phyloP scores from a whole-genome alignment of 2,797 vertebrate genomes.

The Urosaurus nigricauda region DNA sequence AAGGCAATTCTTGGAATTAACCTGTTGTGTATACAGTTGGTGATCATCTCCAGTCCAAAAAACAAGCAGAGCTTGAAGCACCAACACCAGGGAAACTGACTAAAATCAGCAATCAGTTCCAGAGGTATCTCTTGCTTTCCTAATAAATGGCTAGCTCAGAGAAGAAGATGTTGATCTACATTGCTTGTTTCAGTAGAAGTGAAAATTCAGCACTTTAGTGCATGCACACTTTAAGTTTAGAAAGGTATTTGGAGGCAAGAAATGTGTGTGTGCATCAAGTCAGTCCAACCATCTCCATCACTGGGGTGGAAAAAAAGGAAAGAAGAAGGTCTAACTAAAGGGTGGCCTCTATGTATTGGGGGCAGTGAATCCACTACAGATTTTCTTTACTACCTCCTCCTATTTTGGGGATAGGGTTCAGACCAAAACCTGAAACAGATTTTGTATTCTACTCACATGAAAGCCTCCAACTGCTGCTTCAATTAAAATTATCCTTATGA shows the following conservation, averaged over 20 bases:
- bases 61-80: not conserved
- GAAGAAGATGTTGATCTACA: not conserved
- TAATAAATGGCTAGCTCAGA: not conserved
- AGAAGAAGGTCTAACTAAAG: not conserved
- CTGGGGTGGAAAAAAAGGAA: too few species aligned
- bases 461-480: too few species aligned
- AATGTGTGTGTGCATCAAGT: not conserved
- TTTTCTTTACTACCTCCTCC: too few species aligned
- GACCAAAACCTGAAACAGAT: too few species aligned
- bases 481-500: not conserved
- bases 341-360: not conserved
- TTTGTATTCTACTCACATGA: too few species aligned
- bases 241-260: not conserved
- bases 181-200: not conserved
- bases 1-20: not conserved
- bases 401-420: too few species aligned
- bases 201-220: not conserved
- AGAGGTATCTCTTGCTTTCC: not conserved
- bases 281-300: too few species aligned
- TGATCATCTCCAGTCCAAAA: not conserved
- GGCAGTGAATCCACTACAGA: too few species aligned
- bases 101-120: not conserved
- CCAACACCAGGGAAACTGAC: not conserved
- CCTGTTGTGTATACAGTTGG: not conserved
- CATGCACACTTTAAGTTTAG: not conserved